Evolutionary conservation across 2,113 vertebrate species (phyloP).

Genomic region (Bothrops jararaca): DNA sequence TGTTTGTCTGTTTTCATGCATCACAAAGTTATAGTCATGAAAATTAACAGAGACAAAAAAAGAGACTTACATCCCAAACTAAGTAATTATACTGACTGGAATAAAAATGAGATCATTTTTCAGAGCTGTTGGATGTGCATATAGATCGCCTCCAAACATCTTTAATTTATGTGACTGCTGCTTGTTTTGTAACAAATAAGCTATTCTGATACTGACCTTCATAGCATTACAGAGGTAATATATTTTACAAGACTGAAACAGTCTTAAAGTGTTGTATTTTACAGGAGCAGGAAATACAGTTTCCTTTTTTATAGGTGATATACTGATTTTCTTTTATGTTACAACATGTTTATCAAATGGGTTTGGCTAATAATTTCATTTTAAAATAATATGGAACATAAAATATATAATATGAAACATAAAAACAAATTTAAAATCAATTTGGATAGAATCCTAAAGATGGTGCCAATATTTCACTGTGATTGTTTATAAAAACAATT

Average conservation of each 20-base stretch:
- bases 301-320: slow-evolving; percentile 17
- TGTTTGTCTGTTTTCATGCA: slow-evolving; percentile 15
- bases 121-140: slow-evolving; percentile 54
- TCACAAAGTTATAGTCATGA: slow-evolving; percentile 25
- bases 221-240: slow-evolving; percentile 54
- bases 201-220: slow-evolving; percentile 56
- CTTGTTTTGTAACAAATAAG: slow-evolving; percentile 57
- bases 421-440: slow-evolving; percentile 25
- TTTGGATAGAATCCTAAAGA: not conserved
- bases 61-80: slow-evolving; percentile 30
- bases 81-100: slow-evolving; percentile 45
- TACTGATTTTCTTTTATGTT: not conserved
- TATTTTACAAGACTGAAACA: slow-evolving; percentile 45
- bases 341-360: slow-evolving; percentile 12
- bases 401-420: not conserved
- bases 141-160: slow-evolving; percentile 52
- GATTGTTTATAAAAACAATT: not conserved
- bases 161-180: slow-evolving; percentile 60
- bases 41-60: slow-evolving; percentile 30
- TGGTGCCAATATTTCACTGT: not conserved
- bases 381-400: slow-evolving; percentile 24
- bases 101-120: slow-evolving; percentile 65
- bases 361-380: slow-evolving; percentile 8
- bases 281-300: not conserved
- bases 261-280: slow-evolving; percentile 32